Conservation (phyloP, 2,797 vertebrate species). For the Euphonia xanthogaster region DNA sequence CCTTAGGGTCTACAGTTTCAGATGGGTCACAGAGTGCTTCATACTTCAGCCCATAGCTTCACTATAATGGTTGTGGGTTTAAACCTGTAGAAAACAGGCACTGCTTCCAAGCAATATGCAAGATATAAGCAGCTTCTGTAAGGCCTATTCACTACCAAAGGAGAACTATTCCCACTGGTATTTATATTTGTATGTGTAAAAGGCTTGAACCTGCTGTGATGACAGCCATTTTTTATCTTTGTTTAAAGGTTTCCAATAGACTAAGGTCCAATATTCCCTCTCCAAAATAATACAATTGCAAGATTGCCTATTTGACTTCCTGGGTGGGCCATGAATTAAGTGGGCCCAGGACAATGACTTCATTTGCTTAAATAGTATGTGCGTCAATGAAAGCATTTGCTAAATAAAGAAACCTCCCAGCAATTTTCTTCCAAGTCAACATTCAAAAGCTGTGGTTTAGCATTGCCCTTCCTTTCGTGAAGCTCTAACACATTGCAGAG, state of each 20-base stretch:
- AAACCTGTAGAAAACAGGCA: not conserved
- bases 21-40: not conserved
- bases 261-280: not conserved
- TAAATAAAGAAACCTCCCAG: constrained; percentile 52
- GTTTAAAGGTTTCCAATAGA: not conserved
- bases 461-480: not conserved
- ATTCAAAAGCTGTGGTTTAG: constrained; percentile 35
- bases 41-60: not conserved
- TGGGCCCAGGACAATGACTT: constrained; percentile 3
- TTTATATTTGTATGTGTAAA: not conserved
- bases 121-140: not conserved
- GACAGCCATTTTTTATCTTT: not conserved
- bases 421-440: constrained; percentile 29
- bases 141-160: not conserved
- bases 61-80: not conserved
- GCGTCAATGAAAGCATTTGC: constrained; percentile 32
- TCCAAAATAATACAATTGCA: not conserved
- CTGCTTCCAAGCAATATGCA: not conserved
- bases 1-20: not conserved
- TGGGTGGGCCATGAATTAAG: constrained; percentile 27
- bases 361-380: constrained; percentile 24
- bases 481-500: not conserved
- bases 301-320: not conserved
- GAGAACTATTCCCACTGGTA: not conserved
- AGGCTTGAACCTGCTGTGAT: not conserved